Percentiles rank a stretch among this genome's conserved stretches.
Conservation (phyloP, 2,113 vertebrate species). For the Alces alces region DNA sequence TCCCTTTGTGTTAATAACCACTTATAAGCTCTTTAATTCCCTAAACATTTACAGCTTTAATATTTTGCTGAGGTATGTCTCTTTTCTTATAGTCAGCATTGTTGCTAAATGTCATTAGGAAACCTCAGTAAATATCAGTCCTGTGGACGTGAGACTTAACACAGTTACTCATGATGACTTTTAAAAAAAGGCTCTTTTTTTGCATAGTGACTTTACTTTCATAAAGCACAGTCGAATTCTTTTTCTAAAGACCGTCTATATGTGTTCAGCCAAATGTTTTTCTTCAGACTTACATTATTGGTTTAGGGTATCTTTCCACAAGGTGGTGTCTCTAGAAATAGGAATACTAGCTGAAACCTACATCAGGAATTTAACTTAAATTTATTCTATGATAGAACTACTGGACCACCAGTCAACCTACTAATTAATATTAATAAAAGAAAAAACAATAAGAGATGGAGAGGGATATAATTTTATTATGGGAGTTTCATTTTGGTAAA, state of each 20-base stretch:
- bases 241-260: not conserved
- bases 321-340: not conserved
- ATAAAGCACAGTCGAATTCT: not conserved
- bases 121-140: not conserved
- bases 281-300: not conserved
- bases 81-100: not conserved
- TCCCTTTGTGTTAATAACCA: not conserved
- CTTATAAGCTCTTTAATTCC: not conserved
- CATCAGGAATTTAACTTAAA: not conserved
- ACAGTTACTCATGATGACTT: not conserved
- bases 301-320: not conserved
- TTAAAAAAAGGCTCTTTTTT: not conserved
- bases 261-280: not conserved
- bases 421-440: not conserved
- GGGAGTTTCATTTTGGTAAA: not conserved
- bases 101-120: not conserved
- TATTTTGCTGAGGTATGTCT: conserved; percentile 3
- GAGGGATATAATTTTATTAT: not conserved
- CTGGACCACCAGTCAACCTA: not conserved
- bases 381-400: not conserved
- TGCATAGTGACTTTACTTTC: not conserved
- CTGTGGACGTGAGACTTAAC: not conserved
- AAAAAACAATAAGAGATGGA: not conserved
- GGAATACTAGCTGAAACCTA: not conserved
- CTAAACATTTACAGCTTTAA: not conserved